Evolutionary conservation across 2,797 vertebrate species (phyloP), one percentile per base, ranked within the genome.

Genomic region (Anomalospiza imberbis): DNA sequence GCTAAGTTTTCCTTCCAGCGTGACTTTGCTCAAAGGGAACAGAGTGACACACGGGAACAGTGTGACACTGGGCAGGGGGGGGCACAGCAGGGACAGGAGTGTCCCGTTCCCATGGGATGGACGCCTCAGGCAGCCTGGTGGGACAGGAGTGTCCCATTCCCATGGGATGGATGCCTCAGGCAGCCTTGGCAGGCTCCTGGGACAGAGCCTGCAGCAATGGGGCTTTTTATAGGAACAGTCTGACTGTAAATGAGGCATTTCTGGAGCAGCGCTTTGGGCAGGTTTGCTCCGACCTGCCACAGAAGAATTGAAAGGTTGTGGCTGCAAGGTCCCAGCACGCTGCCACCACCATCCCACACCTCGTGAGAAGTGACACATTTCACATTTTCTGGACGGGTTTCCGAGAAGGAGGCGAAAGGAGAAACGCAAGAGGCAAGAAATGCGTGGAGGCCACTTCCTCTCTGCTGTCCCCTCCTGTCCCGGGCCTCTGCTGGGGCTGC

Each of bases 391-490:
- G 6, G 9, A 13, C 0, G 3, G 18, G 6, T 57, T 95, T 91
- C 44, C 7, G n/a, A 74, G 72, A 88, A 89, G 36, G 28, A 26
- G 36, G 47, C 0, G 1, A 34, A 73, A 55, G 9, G 20, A 55
- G 55, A 67, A 32, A 32, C 0, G 2, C 19, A 2, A 85, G 8
- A 34, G 34, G 75, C 8, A 6, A 65, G 13, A 18, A 20, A 28
- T 0, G 19, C 1, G 11, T 2, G 40, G 85, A 48, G 58, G 58
- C 16, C 81, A 38, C 58, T 82, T 93, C 66, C 58, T 87, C 12
- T 26, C 29, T 0, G 0, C 12, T 2, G 2, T 1, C 18, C 12
- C 17, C 29, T 54, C 16, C 63, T 13, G 32, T 4, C 10, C 16
- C 22, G 2, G 0, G 31, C 15, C 45, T 10, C 58, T 5, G 2